Evolutionary conservation across 2,888 invertebrate genomes (phyloP).

Genomic region (Escarpia spicata): DNA sequence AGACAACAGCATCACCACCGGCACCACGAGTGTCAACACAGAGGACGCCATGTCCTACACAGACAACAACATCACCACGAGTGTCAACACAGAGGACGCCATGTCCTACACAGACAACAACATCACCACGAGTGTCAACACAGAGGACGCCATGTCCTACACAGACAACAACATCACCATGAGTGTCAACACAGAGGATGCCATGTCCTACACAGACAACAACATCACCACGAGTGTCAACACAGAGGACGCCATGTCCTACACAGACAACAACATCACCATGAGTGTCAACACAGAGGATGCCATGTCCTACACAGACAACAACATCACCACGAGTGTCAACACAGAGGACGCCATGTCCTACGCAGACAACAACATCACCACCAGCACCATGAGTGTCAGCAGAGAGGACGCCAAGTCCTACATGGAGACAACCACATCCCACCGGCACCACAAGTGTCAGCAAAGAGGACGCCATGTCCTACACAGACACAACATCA

Average conservation of each 20-base stretch:
- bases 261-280: slow-evolving; percentile 58
- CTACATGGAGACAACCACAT: slow-evolving; percentile 47
- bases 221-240: slow-evolving; percentile 71
- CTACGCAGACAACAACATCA: slow-evolving; percentile 64
- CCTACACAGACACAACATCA: slow-evolving; percentile 50
- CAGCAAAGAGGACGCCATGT: slow-evolving; percentile 71
- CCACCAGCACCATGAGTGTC: slow-evolving; percentile 72
- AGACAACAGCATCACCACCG: slow-evolving; percentile 68
- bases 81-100: too few species aligned
- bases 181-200: slow-evolving; percentile 69
- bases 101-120: too few species aligned
- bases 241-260: slow-evolving; percentile 71
- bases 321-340: slow-evolving; percentile 70
- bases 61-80: too few species aligned
- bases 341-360: slow-evolving; percentile 72
- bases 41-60: slow-evolving; percentile 69
- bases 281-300: slow-evolving; percentile 67
- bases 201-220: slow-evolving; percentile 67
- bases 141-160: too few species aligned
- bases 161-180: slow-evolving; percentile 33
- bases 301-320: slow-evolving; percentile 61
- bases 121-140: too few species aligned
- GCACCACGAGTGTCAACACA: slow-evolving; percentile 73
- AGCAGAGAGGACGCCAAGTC: slow-evolving; percentile 72
- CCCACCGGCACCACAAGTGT: slow-evolving; percentile 72